Base-by-base conservation (phyloP, 37 sponge, comb jelly and placozoan species). In the Crambe crambe region DNA sequence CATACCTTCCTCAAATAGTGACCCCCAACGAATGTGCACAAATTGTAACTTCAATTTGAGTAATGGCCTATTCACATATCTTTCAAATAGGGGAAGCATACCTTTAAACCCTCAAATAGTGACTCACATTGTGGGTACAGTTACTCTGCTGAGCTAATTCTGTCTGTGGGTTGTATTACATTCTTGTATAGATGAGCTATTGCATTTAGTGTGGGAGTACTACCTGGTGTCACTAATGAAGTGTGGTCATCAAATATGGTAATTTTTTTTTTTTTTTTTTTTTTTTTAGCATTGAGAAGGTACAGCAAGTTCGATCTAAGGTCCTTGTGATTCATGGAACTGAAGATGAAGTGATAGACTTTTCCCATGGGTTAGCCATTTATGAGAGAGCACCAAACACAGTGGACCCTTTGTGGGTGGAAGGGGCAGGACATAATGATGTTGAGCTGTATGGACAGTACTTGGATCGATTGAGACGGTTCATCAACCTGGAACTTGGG, bases 351-450 rank as follows among this genome's bases (percentile, higher is more conserved):
- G 99, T 98, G 9, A 96, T 98, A 59, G 99, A 98, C 76, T 94
- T 98, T 72, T 89, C 95, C 18, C 97, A 96, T 73, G 97, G 99
- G 0, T 80, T 98, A 58, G 86, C 95, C 3, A 75, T 98, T n/a
- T 94, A 89, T 79, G 97, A 98, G 82, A 71, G 95, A 68, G 94
- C 92, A 18, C 95, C 95, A 0, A 79, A 80, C n/a, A 89, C 97
- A 1, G 99, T 98, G 23, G 96, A 96, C 37, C 99, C 99, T 26
- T 80, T 98, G 32, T 98, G 99, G 99, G 95, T 98, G 38, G 99
- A 98, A 58, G 99, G 99, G 26, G 99, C 99, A 2, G 99, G 99
- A 0, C 99, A 98, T 82, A 98, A 98, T 78, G 99, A 98, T 72
- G 92, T 98, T n/a, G 99, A 98, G 64, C 80, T 96, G 8, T 98